phyloP scores from a whole-genome alignment of 2,797 vertebrate genomes.

The Silurus lanzhouensis region DNA sequence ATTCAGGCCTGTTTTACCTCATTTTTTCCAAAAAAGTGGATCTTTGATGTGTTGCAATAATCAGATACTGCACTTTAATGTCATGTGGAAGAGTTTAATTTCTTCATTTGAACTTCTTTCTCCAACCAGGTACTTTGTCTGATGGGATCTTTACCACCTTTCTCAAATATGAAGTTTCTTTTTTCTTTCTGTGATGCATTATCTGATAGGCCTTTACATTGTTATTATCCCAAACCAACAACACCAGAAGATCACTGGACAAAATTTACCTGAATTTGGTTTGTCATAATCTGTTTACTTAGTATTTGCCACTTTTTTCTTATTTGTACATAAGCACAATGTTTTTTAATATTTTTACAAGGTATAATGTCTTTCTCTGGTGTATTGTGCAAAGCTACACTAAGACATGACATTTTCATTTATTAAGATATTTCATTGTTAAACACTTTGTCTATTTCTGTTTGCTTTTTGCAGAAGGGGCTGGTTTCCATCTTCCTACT shows the following conservation, averaged over 20 bases:
- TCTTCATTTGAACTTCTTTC: not conserved
- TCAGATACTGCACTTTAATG: not conserved
- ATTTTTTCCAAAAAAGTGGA: not conserved
- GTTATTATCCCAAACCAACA: not conserved
- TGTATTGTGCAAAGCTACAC: not conserved
- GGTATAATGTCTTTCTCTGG: not conserved
- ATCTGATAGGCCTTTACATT: not conserved
- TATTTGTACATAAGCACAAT: not conserved
- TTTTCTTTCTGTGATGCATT: not conserved
- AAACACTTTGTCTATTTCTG: constrained; percentile 12
- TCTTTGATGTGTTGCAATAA: not conserved
- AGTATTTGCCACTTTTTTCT: not conserved
- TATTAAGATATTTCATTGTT: not conserved
- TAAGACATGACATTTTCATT: too few species aligned
- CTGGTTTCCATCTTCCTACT: constrained; percentile 97
- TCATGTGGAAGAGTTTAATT: not conserved
- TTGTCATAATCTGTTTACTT: not conserved
- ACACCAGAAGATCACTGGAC: not conserved
- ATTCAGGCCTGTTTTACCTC: not conserved
- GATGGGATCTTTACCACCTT: not conserved
- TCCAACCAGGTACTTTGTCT: not conserved
- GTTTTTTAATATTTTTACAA: not conserved
- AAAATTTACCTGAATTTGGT: not conserved
- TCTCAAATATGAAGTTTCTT: too few species aligned
- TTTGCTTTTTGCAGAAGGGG: constrained; percentile 80